Percentiles rank a stretch among this genome's conserved stretches.
Conservation (phyloP, 1,140 invertebrate genomes). For the Drosophila ercepeae region DNA sequence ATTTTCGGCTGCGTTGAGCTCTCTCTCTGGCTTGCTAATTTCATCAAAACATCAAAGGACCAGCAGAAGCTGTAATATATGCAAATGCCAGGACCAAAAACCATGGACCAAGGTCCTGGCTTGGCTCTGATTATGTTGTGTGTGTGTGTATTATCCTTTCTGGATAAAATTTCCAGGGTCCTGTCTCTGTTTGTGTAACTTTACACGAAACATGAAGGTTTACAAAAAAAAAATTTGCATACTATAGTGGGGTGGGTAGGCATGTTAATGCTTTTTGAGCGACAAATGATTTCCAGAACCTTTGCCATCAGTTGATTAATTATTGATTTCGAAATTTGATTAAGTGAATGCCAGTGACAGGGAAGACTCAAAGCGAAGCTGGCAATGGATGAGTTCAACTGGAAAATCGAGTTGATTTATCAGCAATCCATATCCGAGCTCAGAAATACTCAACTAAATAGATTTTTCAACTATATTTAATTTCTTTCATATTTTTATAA, state of each 20-base stretch:
- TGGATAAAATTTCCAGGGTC: conserved; percentile 14
- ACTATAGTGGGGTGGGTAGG: conserved; percentile 12
- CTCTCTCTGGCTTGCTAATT: conserved; percentile 44
- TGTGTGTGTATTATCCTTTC: conserved; percentile 74
- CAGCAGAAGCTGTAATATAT: conserved; percentile 62
- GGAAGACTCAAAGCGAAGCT: conserved; percentile 4
- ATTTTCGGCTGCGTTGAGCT: conserved; percentile 15
- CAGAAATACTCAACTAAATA: conserved; percentile 16
- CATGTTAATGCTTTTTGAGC: conserved; percentile 39
- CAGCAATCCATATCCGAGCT: conserved; percentile 20
- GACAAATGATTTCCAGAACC: conserved; percentile 69
- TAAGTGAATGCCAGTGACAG: conserved; percentile 55
- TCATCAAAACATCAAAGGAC: conserved; percentile 67
- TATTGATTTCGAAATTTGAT: conserved; percentile 76
- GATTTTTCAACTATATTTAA: too few species aligned
- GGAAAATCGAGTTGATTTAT: conserved; percentile 37
- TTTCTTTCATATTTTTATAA: too few species aligned
- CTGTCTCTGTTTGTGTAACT: conserved; percentile 58
- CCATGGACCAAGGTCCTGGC: conserved; percentile 12
- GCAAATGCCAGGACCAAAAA: conserved; percentile 60
- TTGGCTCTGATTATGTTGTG: conserved; percentile 76
- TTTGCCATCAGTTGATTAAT: conserved; percentile 72
- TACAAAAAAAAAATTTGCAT: conserved; percentile 61
- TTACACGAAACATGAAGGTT: conserved; percentile 44
- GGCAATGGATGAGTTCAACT: conserved; percentile 50